Evolutionary conservation across 53 echinoderm and acorn worm species (phyloP).

Genomic region (Holothuria scabra): DNA sequence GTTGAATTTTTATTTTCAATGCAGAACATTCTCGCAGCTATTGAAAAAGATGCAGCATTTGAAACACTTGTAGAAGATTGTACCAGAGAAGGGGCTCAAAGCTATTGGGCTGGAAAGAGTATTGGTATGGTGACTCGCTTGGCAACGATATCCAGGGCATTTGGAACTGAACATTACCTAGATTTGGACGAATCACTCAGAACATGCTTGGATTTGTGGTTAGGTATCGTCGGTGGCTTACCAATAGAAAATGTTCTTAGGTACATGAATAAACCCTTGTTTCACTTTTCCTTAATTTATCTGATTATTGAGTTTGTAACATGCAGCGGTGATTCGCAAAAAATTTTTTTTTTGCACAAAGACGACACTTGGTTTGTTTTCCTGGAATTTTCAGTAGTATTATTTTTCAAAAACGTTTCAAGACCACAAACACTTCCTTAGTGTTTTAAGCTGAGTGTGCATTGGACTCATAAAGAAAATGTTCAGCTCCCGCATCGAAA

Average conservation of each 20-base stretch:
- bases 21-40: conserved; percentile 71
- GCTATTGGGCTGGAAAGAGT: conserved; percentile 89
- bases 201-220: conserved; percentile 79
- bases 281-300: too few relatives aligned
- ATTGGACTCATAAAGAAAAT: too few relatives aligned
- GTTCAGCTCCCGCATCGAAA: too few relatives aligned
- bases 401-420: too few relatives aligned
- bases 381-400: too few relatives aligned
- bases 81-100: conserved; percentile 65
- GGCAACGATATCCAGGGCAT: conserved; percentile 87
- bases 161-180: conserved; percentile 79
- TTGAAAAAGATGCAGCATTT: conserved; percentile 72
- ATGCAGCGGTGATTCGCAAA: too few relatives aligned
- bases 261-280: conserved; percentile 23
- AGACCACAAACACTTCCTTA: too few relatives aligned
- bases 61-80: conserved; percentile 81
- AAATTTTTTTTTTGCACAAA: too few relatives aligned
- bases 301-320: too few relatives aligned
- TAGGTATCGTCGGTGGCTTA: conserved; percentile 72
- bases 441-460: too few relatives aligned
- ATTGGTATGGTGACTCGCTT: conserved; percentile 83
- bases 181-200: conserved; percentile 75
- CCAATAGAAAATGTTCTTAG: conserved; percentile 71
- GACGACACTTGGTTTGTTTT: too few relatives aligned
- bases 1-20: not conserved